phyloP scores from a whole-genome alignment of 2,797 vertebrate genomes.

The Steatocranus sp. region DNA sequence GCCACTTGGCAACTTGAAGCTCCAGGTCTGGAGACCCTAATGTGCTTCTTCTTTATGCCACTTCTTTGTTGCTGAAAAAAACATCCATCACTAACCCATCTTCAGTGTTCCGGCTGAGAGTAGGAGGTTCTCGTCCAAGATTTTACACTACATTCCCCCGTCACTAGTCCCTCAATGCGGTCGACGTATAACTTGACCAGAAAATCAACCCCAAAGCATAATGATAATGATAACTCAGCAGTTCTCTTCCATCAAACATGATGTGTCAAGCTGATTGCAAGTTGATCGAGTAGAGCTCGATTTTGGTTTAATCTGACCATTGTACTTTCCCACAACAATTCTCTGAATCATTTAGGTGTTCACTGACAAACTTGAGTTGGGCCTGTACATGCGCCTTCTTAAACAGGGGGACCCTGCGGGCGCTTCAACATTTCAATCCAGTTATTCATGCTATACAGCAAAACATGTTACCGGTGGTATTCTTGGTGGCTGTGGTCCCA shows the following conservation, averaged over 20 bases:
- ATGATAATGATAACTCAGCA: not conserved
- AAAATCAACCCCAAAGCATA: not conserved
- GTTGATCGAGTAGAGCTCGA: not conserved
- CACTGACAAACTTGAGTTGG: not conserved
- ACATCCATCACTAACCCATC: not conserved
- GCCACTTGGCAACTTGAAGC: not conserved
- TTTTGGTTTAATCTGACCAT: not conserved
- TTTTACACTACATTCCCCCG: not conserved
- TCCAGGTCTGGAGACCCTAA: not conserved
- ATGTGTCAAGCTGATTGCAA: not conserved
- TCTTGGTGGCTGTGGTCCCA: not conserved
- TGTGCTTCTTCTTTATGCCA: not conserved
- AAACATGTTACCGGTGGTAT: not conserved
- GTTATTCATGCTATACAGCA: not conserved
- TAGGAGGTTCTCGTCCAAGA: not conserved
- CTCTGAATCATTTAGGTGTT: not conserved
- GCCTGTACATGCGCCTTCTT: not conserved
- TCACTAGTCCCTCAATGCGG: not conserved
- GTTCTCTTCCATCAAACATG: not conserved
- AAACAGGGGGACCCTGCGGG: not conserved
- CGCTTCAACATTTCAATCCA: not conserved
- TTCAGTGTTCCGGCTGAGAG: rapidly evolving
- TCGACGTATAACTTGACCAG: not conserved
- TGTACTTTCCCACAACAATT: not conserved
- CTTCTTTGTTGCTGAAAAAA: not conserved